Percentiles rank a stretch among this genome's conserved stretches.
Conservation (phyloP, 2,888 invertebrate genomes). For the Phaonia tiefii region DNA sequence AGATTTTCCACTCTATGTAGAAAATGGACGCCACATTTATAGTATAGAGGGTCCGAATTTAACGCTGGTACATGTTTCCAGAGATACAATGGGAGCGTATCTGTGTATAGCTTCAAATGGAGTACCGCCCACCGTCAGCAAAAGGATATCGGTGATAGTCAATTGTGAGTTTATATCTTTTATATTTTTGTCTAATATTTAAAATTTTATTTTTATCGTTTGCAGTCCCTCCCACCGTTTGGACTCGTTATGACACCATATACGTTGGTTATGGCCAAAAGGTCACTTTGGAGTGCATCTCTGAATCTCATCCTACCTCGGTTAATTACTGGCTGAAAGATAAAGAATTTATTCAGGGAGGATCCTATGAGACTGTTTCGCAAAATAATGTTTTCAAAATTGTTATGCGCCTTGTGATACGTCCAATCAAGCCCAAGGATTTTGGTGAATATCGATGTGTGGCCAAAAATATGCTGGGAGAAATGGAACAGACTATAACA, state of each 20-base stretch:
- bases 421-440: conserved; percentile 84
- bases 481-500: conserved; percentile 80
- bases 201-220: background rate
- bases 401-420: conserved; percentile 87
- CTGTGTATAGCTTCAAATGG: conserved; percentile 80
- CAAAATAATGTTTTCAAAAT: conserved; percentile 89
- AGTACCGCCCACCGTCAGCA: conserved; percentile 80
- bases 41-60: conserved; percentile 78
- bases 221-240: conserved; percentile 79
- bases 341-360: conserved; percentile 78
- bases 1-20: conserved; percentile 82
- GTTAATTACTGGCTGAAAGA: conserved; percentile 80
- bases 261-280: conserved; percentile 78
- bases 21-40: conserved; percentile 72
- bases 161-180: conserved; percentile 75
- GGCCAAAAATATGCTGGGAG: conserved; percentile 90
- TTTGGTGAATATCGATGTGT: conserved; percentile 91
- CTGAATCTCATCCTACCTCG: conserved; percentile 79
- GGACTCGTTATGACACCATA: conserved; percentile 78
- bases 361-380: conserved; percentile 81
- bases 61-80: conserved; percentile 75
- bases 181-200: background rate
- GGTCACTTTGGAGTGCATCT: conserved; percentile 77
- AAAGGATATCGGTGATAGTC: conserved; percentile 77
- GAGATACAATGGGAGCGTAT: conserved; percentile 79